Base-by-base conservation (phyloP, 2,797 vertebrate species). In the Chrysocyon brachyurus region DNA sequence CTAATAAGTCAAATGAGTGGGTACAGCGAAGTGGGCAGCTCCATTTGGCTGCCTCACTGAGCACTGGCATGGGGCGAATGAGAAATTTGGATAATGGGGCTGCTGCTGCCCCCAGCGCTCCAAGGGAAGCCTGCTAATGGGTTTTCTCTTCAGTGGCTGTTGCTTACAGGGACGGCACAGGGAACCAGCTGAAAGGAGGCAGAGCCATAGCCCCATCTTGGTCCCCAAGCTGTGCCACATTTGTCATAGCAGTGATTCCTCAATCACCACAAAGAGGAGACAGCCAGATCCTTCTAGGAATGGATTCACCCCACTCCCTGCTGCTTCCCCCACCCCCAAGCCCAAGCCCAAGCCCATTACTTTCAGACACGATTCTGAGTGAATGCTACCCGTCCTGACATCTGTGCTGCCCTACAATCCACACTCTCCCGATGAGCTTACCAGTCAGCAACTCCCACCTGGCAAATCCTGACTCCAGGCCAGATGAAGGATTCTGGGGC, bases 1-100 rank as follows among this genome's bases (percentile, higher is more conserved):
- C 93, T 97, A 97, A 96, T 98, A 94, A 97, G 96, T 96, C 93
- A 96, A 92, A 96, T 97, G 97, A 97, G 96, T 95, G 95, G 82
- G 96, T 93, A 63, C 59, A 33, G 88, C 40, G 31, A 84, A 89
- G 89, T 82, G 86, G 97, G 98, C 87, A 82, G 97, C 92, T 92
- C 73, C 88, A 21, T 89, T 90, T 96, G 96, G 97, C 97, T 92
- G 91, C 59, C 93, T 96, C 28, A 24, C 72, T 72, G 85, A 64
- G 46, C 12, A 15, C 57, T 97, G 97, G 96, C 95, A 75, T 17
- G 86, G 24, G 94, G 87, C 64, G 70, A 90, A 96, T 49, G 61
- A 79, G 84, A 91, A 95, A 81, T 33, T 15, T 0, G 54, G 82
- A 33, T 73, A 77, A 81, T 1, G 24, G 57, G 52, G 68, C 6